Base-by-base conservation (phyloP, 2,797 vertebrate species). In the Protonibea diacanthus region DNA sequence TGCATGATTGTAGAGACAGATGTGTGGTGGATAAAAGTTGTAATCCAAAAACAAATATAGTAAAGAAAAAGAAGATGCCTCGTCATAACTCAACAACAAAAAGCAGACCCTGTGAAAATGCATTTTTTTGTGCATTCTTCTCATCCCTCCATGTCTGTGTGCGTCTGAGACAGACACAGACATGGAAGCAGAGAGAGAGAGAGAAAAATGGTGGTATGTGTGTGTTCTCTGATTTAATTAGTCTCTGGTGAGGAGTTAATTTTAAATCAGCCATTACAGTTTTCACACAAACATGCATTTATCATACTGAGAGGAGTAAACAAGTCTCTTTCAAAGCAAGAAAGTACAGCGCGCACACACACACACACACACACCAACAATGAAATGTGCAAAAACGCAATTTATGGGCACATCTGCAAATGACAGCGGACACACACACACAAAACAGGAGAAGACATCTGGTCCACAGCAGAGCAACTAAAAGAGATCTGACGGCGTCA, bases 221-320 rank as follows among this genome's bases (percentile, higher is more conserved):
- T 86, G 74, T 68, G 68, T 71, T 84, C 70, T 69, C 15, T 0
- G 45, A 57, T 61, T 78, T 67, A 83, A 84, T 86, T 70, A 68
- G 69, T 76, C 82, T 61, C 70, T 81, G 74, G 80, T 58, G 85
- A 70, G 44, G 53, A 77, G 83, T 68, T 84, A 49, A 84, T 85
- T 86, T 85, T 80, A 85, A 77, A 84, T 77, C 61, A 68, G 63
- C 58, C 58, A 77, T 80, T 67, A 75, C 20, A 59, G 86, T 74
- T 80, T 86, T 81, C 67, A 83, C 78, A 82, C 78, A 89, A 88
- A 88, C 76, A 88, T 74, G 72, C 62, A 83, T 77, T 87, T 55
- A 87, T 80, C 81, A 65, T 56, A 67, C 74, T 61, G 56, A 42
- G 49, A 62, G 61, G 74, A 70, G 71, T 81, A 86, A 90, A 89